Percentiles rank a stretch among this genome's conserved stretches.
Evolutionary conservation across 1,140 invertebrate genomes (phyloP).

Genomic region (Cydia strobilella): DNA sequence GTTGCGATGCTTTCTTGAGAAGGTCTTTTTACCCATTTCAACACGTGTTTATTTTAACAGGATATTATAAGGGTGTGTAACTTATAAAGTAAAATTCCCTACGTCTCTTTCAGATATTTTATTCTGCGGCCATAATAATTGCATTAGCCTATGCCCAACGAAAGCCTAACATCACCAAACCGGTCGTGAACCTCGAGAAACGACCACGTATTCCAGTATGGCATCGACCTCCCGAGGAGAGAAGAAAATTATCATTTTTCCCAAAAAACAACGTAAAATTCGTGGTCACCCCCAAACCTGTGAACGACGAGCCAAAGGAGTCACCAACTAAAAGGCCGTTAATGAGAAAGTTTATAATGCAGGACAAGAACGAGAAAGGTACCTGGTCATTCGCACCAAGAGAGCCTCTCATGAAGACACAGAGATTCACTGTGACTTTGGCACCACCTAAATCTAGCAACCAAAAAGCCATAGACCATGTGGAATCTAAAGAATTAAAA

Average conservation of each 20-base stretch:
- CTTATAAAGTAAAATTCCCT: too few relatives aligned
- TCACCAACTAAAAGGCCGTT: neutral
- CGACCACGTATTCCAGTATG: neutral
- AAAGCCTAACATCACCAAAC: neutral
- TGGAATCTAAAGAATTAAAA: neutral
- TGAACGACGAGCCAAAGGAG: neutral
- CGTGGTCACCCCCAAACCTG: conserved; percentile 27
- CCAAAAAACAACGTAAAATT: conserved; percentile 34
- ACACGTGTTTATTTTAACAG: too few relatives aligned
- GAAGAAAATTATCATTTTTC: conserved; percentile 32
- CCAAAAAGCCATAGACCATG: neutral
- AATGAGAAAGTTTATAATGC: neutral
- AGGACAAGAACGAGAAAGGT: neutral
- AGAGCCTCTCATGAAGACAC: neutral
- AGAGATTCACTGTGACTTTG: neutral
- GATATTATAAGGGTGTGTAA: too few relatives aligned
- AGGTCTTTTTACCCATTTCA: too few relatives aligned
- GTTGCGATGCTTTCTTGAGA: too few relatives aligned
- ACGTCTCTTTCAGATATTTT: neutral
- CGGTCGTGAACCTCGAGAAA: neutral
- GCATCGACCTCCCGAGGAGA: conserved; percentile 27
- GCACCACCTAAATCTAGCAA: neutral
- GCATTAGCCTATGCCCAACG: conserved; percentile 13
- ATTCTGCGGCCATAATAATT: neutral
- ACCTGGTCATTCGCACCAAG: neutral